These are phyloP conservation scores for Cyprinus carpio DNA, from an alignment of 2,113 vertebrate species.

Conservation along the genomic window DNA sequence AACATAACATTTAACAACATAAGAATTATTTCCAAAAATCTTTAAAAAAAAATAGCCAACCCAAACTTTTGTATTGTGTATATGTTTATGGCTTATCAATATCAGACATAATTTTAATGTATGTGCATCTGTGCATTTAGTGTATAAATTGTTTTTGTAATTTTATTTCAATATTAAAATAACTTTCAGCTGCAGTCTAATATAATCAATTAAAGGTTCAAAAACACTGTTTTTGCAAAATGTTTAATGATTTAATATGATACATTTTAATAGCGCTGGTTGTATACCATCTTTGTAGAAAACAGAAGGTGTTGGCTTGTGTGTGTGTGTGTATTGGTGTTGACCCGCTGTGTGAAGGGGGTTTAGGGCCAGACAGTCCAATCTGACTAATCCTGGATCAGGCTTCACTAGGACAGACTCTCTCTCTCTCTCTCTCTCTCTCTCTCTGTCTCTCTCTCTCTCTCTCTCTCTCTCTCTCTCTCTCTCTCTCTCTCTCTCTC, in stretches of 20 bases:
- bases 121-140: background rate
- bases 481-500: too few species aligned
- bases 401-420: conserved; percentile 30
- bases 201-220: background rate
- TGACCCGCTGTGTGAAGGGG: conserved; percentile 31
- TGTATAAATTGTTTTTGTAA: background rate
- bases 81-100: background rate
- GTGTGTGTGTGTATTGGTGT: background rate
- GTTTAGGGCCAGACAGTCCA: conserved; percentile 43
- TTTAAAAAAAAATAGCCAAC: background rate
- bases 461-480: too few species aligned
- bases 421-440: background rate
- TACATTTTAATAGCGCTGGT: background rate
- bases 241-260: background rate
- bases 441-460: too few species aligned
- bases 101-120: background rate
- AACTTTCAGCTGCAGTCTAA: background rate
- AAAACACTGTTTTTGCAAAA: background rate
- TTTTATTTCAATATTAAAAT: background rate
- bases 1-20: too few species aligned
- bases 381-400: conserved; percentile 56
- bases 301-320: background rate
- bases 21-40: background rate
- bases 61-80: background rate
- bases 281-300: background rate